phyloP scores from a whole-genome alignment of 2,888 invertebrate genomes.

The Nysson spinosus region DNA sequence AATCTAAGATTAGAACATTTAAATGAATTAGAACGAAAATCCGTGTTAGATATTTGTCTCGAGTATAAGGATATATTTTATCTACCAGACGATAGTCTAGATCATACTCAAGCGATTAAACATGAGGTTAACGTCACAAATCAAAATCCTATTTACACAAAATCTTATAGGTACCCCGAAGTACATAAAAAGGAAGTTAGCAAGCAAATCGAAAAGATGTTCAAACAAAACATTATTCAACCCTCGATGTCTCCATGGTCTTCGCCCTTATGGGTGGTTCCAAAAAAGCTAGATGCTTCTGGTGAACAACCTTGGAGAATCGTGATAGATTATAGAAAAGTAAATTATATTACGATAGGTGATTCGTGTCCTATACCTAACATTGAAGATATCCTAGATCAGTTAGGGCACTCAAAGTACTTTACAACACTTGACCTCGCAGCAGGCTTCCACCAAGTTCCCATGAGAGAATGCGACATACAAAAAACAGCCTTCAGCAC shows the following conservation, averaged over 20 bases:
- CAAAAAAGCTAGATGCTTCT: too few relatives aligned
- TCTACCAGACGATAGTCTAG: neutral
- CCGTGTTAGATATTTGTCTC: neutral
- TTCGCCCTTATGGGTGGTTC: too few relatives aligned
- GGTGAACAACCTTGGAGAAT: too few relatives aligned
- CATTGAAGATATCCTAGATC: neutral
- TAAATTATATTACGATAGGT: neutral
- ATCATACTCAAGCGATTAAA: neutral
- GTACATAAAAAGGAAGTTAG: neutral
- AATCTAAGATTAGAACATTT: slow-evolving; percentile 5
- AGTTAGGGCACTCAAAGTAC: neutral
- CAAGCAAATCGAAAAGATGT: too few relatives aligned
- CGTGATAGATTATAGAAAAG: too few relatives aligned
- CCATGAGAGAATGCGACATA: neutral
- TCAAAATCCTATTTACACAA: neutral
- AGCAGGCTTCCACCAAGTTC: neutral
- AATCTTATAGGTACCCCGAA: neutral
- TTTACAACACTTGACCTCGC: too few relatives aligned
- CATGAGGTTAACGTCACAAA: slow-evolving; percentile 5
- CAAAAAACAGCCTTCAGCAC: neutral
- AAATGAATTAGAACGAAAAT: neutral
- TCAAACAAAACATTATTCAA: too few relatives aligned
- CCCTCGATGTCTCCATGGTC: too few relatives aligned
- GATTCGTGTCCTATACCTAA: neutral
- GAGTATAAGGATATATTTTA: slow-evolving; percentile 7